Conservation (phyloP, 2,888 invertebrate species). For the Tetranychus piercei region DNA sequence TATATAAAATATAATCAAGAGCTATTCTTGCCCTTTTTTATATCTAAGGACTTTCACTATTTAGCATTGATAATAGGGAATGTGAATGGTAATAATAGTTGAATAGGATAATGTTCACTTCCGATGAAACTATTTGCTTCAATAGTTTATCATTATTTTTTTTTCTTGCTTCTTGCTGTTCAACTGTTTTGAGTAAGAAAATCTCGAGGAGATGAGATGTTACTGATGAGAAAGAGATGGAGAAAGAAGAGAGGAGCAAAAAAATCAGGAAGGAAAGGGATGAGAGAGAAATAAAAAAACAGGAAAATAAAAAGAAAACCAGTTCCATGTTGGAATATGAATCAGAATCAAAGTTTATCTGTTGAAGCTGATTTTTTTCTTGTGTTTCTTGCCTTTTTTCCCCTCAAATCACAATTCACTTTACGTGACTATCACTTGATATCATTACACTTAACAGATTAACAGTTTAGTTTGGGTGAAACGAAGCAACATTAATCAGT, state of each 20-base stretch:
- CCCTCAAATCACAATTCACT: background rate
- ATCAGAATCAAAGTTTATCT: background rate
- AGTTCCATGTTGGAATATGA: background rate
- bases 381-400: background rate
- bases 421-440: background rate
- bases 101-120: background rate
- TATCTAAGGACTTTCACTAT: background rate
- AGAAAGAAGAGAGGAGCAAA: background rate
- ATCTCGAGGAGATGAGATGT: background rate
- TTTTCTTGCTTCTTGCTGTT: slow-evolving; percentile 8
- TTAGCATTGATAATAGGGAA: background rate
- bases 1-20: background rate
- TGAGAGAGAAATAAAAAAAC: background rate
- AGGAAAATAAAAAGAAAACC: background rate
- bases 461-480: too few species aligned
- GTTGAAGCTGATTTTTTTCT: background rate
- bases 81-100: background rate
- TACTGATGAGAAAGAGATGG: background rate
- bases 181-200: background rate
- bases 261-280: background rate
- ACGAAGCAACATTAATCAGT: too few species aligned
- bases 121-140: slow-evolving; percentile 2
- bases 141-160: background rate
- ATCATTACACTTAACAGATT: background rate
- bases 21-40: background rate